Conservation (phyloP, 2,113 vertebrate species). For the Megaceryle maxima region DNA sequence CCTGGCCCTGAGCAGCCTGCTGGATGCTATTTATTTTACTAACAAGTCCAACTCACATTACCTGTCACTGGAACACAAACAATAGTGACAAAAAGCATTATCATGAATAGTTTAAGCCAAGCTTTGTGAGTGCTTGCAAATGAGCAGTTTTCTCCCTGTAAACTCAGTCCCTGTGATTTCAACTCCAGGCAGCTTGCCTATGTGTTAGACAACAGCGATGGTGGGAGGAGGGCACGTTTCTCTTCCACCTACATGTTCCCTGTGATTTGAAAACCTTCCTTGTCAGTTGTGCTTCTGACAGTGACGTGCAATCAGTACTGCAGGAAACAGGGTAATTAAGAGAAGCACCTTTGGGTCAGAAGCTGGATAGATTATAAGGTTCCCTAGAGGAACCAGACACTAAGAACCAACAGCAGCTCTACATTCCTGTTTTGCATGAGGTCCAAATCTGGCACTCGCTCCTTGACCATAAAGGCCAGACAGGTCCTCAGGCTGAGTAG, state of each 20-base stretch:
- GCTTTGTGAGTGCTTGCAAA: neutral
- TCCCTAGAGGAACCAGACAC: neutral
- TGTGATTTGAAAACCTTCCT: neutral
- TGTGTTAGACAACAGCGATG: fast-evolving
- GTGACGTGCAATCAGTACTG: neutral
- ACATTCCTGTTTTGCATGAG: neutral
- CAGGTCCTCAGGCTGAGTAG: neutral
- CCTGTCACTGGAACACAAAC: neutral
- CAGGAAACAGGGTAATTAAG: neutral
- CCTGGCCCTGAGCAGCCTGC: neutral
- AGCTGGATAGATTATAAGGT: neutral
- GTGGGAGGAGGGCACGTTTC: neutral
- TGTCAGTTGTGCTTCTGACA: neutral
- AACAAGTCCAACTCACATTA: neutral
- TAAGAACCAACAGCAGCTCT: neutral
- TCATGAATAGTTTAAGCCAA: slow-evolving; percentile 25
- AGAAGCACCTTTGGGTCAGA: neutral
- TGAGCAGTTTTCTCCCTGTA: neutral
- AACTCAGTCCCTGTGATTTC: neutral
- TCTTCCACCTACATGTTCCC: neutral
- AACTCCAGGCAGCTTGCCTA: neutral
- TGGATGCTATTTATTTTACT: neutral
- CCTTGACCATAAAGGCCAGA: neutral
- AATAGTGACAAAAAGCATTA: neutral
- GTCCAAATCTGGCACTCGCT: neutral